phyloP scores from a whole-genome alignment of 1,140 invertebrate species.

The Bombus cullumanus region DNA sequence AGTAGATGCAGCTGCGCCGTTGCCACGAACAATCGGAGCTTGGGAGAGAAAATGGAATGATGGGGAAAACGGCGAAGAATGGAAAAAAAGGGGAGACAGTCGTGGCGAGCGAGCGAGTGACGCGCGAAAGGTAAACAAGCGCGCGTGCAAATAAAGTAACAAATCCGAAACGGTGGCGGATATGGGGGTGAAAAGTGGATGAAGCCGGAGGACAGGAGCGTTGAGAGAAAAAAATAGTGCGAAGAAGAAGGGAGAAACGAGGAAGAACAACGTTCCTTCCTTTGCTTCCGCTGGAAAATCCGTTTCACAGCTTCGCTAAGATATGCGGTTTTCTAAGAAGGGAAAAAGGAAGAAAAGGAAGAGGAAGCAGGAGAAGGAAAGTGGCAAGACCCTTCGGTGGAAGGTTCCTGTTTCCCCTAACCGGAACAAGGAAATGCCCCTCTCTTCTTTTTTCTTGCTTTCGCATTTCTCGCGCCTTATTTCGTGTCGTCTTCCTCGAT shows the following conservation, averaged over 20 bases:
- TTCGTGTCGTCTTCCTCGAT: not conserved
- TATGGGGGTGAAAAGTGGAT: not conserved
- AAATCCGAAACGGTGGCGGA: not conserved
- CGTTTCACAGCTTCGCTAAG: constrained; percentile 56
- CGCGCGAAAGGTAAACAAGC: not conserved
- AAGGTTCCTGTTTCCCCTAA: constrained; percentile 52
- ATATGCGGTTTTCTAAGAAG: constrained; percentile 31
- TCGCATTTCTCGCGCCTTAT: not conserved
- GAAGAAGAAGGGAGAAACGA: not conserved
- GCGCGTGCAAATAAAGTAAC: not conserved
- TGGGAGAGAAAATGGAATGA: too few relatives aligned
- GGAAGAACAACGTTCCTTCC: constrained; percentile 28
- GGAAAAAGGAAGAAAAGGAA: too few relatives aligned
- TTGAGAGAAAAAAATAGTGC: not conserved
- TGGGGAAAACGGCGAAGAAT: not conserved
- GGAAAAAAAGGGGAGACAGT: not conserved
- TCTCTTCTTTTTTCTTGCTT: not conserved
- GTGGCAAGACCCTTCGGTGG: constrained; percentile 45
- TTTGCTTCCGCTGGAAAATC: constrained; percentile 43
- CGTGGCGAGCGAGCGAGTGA: not conserved
- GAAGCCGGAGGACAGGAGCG: not conserved
- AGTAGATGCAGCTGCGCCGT: not conserved
- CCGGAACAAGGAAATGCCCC: constrained; percentile 54
- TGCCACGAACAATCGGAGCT: not conserved
- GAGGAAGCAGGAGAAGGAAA: not conserved